Evolutionary conservation across 2,797 vertebrate genomes (phyloP), one percentile per base, ranked within the genome.

Genomic region (Cuniculus paca): DNA sequence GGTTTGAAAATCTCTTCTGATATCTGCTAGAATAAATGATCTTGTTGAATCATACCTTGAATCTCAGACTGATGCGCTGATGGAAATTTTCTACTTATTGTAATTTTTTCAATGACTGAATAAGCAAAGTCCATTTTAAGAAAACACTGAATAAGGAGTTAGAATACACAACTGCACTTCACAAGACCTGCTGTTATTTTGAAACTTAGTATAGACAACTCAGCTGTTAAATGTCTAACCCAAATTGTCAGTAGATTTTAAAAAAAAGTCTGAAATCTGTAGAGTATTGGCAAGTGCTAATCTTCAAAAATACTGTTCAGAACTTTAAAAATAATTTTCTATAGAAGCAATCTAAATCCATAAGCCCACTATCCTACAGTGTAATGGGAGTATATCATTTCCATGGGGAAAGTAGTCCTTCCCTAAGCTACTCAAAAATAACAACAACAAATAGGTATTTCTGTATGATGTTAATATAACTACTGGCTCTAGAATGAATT

Each of bases 41-140:
- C 93, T 96, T 85, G 83, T 82, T 94, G 91, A 97, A 70, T 96
- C 80, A 87, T 97, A 95, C 79, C 80, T 97, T 97, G 95, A 96
- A 39, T 91, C 52, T 91, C 48, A 92, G 78, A 95, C 39, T 94
- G 86, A 19, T 90, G 31, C 48, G 72, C 31, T 78, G 89, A 63
- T 91, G 54, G 70, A 84, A 96, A 95, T 90, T 97, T 96, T 95
- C 95, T 58, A 80, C 45, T 95, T 97, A 95, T 48, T 95, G 56
- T 90, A 72, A 88, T n/a, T 92, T 96, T 92, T 58, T 96, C 85
- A 86, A 19, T 90, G 70, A 95, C 80, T 78, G 72, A 91, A 75
- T 93, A 91, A 93, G 78, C 54, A 95, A 42, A 81, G 72, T 91
- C 79, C 19, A 58, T 86, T 90, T 86, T 58, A 90, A 88, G 77